These are phyloP conservation scores for Nasonovia ribisnigri DNA, from an alignment of 2,888 invertebrate species.

Conservation along the genomic window DNA sequence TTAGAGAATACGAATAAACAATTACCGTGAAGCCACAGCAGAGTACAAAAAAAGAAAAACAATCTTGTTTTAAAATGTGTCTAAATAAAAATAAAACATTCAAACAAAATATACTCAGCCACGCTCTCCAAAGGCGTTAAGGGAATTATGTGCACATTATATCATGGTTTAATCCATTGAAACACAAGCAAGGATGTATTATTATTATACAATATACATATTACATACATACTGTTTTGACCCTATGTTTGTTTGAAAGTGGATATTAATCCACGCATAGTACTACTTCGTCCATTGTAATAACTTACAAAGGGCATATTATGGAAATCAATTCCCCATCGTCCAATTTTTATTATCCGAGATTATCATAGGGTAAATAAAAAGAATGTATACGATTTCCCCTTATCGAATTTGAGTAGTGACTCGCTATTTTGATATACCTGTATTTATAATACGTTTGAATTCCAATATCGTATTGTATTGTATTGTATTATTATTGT, in stretches of 20 bases:
- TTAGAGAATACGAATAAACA: neutral
- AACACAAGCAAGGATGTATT: neutral
- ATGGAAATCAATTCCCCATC: conserved; percentile 18
- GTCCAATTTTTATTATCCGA: conserved; percentile 25
- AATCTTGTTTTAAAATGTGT: conserved; percentile 12
- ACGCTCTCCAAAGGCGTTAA: neutral
- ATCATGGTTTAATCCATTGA: neutral
- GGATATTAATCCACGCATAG: conserved; percentile 35
- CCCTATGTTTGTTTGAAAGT: conserved; percentile 46
- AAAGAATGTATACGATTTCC: conserved; percentile 13
- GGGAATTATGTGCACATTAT: neutral
- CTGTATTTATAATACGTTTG: neutral
- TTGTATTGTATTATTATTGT: too few relatives aligned
- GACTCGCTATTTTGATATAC: neutral
- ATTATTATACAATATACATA: neutral
- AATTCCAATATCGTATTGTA: neutral
- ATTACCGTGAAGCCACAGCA: neutral
- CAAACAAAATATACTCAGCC: neutral
- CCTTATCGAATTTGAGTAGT: neutral
- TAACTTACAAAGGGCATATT: conserved; percentile 22
- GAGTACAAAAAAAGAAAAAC: neutral
- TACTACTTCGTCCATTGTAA: neutral
- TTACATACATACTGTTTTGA: neutral
- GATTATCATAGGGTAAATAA: neutral
- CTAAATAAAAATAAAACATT: neutral